Evolutionary conservation across 2,113 vertebrate genomes (phyloP), one percentile per base, ranked within the genome.

Genomic region (Heterocephalus glaber): DNA sequence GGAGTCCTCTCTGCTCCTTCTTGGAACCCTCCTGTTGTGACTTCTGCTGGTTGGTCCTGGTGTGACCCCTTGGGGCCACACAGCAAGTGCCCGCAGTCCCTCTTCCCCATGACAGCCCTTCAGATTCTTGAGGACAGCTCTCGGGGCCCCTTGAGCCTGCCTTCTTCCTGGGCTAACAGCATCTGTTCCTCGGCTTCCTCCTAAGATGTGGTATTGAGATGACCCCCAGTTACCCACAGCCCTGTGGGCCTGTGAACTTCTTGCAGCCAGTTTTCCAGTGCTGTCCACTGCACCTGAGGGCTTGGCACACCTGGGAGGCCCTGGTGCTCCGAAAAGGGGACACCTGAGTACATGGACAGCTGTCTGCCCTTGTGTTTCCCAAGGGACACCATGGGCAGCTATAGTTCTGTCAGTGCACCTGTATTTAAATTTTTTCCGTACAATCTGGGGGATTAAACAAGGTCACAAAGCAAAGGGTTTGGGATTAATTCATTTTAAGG

Each of bases 11-110:
- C 58, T 54, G 35, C 10, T 49, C 30, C 47, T 61, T 52, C 79
- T 61, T 52, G 88, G 79, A 60, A 17, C 22, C 70, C 72, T 61
- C 58, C 47, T 49, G 47, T 52, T 20, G 17, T 66, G 92, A 61
- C 89, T 93, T 58, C 61, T 54, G 3, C 83, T 66, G 5, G 7
- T n/a, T 52, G 60, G 77, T 83, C 60, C 58, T 0, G 1, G 80
- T 44, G 72, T 96, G 95, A 95, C 93, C 93, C 60, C 83, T 44
- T 10, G 86, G 83, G 94, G 54, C 86, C 82, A 65, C 63, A 85
- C 3, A 68, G 56, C 66, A n/a, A 74, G 54, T n/a, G n/a, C n/a
- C n/a, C 60, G 85, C 35, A 3, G 76, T 58, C 81, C 58, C 33
- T 92, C 84, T 94, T 94, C 9, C 7, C 47, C 0, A 1, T 52